Evolutionary conservation across 92 coral and sea anemone species (phyloP), one percentile per base, ranked within the genome.

Genomic region (Porites cylindrica): DNA sequence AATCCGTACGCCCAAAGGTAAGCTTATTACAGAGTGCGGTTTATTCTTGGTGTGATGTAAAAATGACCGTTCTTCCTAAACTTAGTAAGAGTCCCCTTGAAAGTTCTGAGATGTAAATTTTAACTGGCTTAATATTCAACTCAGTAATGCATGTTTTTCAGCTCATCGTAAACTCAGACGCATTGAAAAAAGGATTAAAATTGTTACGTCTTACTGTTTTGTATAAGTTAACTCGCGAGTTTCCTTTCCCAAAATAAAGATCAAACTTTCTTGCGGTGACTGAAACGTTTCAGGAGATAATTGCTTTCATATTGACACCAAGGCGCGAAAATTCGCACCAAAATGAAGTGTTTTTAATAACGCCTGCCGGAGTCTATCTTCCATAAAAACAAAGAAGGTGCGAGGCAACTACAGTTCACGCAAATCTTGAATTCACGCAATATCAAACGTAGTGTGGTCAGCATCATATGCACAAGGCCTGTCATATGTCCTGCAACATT

Each of bases 1-100:
- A 60, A 32, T 38, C 70, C 70, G 20, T 32, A 32, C 56, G 70
- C 51, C 10, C 86, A 32, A 70, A 70, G 86, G 86, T 82, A 10
- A 58, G 86, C 43, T 70, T 10, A n/a, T 19, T 19, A 10, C 47
- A 4, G 6, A 38, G 47, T 38, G 6, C 1, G 10, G 0, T 12
- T 18, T 51, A 50, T 73, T 8, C 4, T 67, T 43, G 1, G 4
- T 10, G n/a, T 20, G 38, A 67, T 16, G 47, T 29, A 61, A 38
- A 62, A 50, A 18, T 78, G n/a, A 18, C 6, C 1, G 72, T 66
- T 20, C 10, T 24, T 59, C 17, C 14, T 59, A 1, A 11, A 59
- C 17, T 59, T 3, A 10, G 13, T 11, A 17, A 11, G 13, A 0
- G 0, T 11, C 63, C 8, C 17, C 63, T 59, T 11, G 13, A 59